Evolutionary conservation across 2,888 invertebrate genomes (phyloP), one percentile per base, ranked within the genome.

Genomic region (Hirtodrosophila alboralis): DNA sequence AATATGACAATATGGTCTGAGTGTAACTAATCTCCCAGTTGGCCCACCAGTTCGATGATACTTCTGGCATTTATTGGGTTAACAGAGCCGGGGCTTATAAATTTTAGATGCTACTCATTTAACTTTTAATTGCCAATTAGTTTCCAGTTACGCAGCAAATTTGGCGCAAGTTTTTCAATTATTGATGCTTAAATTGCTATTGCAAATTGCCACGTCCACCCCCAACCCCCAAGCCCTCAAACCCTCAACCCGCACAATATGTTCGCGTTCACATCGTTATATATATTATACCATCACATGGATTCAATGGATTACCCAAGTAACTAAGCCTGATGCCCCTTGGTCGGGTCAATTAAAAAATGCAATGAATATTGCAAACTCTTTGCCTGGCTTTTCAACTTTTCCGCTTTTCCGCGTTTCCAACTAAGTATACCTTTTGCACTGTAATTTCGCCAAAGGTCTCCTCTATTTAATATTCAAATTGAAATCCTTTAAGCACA

Each of bases 61-160:
- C 27, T 40, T 31, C 6, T 10, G 31, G 16, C 18, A 26, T 28
- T 44, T 31, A 48, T 45, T 57, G 56, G 36, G 10, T 37, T 40
- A 38, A 34, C 33, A 9, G 38, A 36, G 38, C 34, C 38, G n/a
- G 41, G 62, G 49, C 63, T 68, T 63, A 66, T 70, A 67, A 58
- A 70, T 70, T 58, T 72, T 72, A 40, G 47, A 70, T 72, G 67
- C 43, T 54, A 53, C 61, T 66, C 73, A 67, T 54, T 70, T 62
- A 72, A 70, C 73, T 70, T 70, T 72, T 70, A 70, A 70, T 70
- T 72, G 70, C 16, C 70, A 70, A 72, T 70, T 70, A 70, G 61
- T 66, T 72, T 53, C 61, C 61, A 60, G 61, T 70, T 70, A 58
- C 57, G 67, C 67, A 62, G 67, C 67, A 54, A 61, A 54, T 70